Conservation (phyloP, 2,888 invertebrate genomes). For the Syrphus vitripennis region DNA sequence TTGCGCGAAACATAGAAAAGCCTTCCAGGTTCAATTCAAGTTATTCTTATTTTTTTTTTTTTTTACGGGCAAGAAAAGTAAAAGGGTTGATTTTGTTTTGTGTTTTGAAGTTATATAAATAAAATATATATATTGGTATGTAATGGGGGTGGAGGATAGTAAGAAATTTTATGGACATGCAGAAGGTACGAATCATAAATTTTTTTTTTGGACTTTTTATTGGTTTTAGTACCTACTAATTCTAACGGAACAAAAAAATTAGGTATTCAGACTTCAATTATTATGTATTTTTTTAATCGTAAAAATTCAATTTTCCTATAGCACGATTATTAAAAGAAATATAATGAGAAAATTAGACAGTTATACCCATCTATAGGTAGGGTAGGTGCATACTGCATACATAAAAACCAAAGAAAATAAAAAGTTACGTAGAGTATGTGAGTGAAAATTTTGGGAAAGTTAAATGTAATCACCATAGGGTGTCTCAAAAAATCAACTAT, state of each 20-base stretch:
- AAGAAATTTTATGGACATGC: not conserved
- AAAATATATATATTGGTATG: not conserved
- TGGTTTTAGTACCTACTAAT: not conserved
- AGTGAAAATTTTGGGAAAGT: too few species aligned
- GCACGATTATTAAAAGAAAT: not conserved
- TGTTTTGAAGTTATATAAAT: not conserved
- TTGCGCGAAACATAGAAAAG: not conserved
- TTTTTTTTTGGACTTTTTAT: not conserved
- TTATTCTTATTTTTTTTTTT: not conserved
- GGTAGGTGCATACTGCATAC: too few species aligned
- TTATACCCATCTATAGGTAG: too few species aligned
- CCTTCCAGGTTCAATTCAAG: not conserved
- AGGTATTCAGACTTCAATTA: not conserved
- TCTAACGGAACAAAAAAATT: not conserved
- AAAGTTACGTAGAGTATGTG: too few species aligned
- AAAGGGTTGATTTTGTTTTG: conserved; percentile 5
- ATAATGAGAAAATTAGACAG: not conserved
- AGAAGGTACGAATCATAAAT: not conserved
- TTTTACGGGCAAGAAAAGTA: not conserved
- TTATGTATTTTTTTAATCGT: not conserved
- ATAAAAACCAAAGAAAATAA: too few species aligned
- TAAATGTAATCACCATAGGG: too few species aligned
- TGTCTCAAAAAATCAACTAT: too few species aligned
- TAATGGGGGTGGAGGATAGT: not conserved
- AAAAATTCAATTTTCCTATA: not conserved